Evolutionary conservation across 1,140 invertebrate genomes (phyloP), one percentile per base, ranked within the genome.

Genomic region (Pseudobourletiella spinata): DNA sequence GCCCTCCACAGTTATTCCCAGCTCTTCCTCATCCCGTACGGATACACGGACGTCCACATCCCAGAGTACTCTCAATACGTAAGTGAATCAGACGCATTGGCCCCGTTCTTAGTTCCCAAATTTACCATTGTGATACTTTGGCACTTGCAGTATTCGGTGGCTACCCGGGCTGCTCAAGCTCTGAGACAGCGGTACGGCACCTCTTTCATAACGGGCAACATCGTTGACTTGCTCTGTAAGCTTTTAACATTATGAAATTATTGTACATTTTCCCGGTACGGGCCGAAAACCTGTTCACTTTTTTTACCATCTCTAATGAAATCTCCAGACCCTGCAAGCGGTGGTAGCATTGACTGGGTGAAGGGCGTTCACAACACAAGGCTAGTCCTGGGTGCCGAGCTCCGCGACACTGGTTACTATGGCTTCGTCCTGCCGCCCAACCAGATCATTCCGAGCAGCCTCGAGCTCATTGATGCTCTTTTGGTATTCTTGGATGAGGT

Each of bases 1-100:
- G 86, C 87, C 3, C 82, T 94, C 68, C 91, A 95, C 73, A 88
- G 89, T 52, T 94, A 93, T 71, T 87, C 87, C 1, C 89, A 92
- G 76, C 73, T 78, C 18, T 76, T 83, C 44, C 76, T 83, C 59
- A 73, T 83, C 56, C 81, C 82, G 0, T 82, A 80, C 63, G 78
- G 80, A 0, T 72, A 77, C 61, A 72, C 72, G 1, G 35, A 75
- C 26, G 74, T 75, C 11, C 75, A 74, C 28, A 73, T 78, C 3
- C 76, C 75, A 2, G 80, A 82, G 69, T 81, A 81, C 66, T 66
- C 79, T 60, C 76, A 80, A 69, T 76, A 79, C 64, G 78, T 80
- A 75, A 78, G 75, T 59, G n/a, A 55, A 54, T 24, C n/a, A n/a
- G n/a, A n/a, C n/a, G n/a, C n/a, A n/a, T n/a, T n/a, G n/a, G n/a